Conservation (phyloP, 2,113 vertebrate genomes). For the Urocolius indicus region DNA sequence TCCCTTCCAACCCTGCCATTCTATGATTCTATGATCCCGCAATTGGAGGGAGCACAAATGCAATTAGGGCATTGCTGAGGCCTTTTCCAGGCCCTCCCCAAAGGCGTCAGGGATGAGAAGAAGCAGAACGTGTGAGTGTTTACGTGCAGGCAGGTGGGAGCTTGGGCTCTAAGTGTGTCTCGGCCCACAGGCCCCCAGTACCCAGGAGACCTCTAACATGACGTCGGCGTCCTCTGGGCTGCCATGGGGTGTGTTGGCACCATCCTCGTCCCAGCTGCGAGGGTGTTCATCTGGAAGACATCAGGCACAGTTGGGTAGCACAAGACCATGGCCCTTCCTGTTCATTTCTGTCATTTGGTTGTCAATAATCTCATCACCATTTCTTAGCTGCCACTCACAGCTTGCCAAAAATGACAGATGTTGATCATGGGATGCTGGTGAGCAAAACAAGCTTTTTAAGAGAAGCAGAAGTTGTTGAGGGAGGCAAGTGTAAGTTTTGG, state of each 20-base stretch:
- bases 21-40: too few relatives aligned
- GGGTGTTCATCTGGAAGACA: constrained; percentile 70
- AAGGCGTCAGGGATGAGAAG: not conserved
- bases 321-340: not conserved
- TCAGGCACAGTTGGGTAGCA: not conserved
- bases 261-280: not conserved
- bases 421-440: not conserved
- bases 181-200: not conserved
- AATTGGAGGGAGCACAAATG: not conserved
- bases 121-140: not conserved
- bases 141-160: not conserved
- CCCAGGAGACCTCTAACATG: constrained; percentile 73
- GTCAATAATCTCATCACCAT: not conserved
- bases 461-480: not conserved
- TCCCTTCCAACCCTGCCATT: too few relatives aligned
- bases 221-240: constrained; percentile 52
- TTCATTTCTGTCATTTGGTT: not conserved
- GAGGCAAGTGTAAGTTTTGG: not conserved
- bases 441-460: not conserved
- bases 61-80: accelerated
- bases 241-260: not conserved
- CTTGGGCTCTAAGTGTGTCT: not conserved
- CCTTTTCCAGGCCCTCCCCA: accelerated
- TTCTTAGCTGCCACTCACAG: not conserved
- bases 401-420: constrained; percentile 10